phyloP scores from a whole-genome alignment of 2,888 invertebrate genomes.

The Stictocephala bisonia region DNA sequence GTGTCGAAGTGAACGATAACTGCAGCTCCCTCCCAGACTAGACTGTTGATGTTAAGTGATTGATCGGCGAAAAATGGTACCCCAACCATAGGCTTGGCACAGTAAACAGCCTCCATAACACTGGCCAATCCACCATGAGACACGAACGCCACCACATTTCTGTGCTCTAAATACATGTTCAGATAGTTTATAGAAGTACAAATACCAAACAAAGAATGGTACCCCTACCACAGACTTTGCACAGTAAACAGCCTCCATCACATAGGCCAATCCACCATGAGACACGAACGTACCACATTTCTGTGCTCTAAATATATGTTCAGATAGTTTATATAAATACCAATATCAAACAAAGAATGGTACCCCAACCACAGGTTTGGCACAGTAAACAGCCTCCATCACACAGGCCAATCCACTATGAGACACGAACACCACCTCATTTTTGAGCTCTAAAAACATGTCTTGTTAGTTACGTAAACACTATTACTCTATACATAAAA shows the following conservation, averaged over 20 bases:
- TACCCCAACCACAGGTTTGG: slow-evolving; percentile 65
- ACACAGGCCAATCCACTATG: slow-evolving; percentile 68
- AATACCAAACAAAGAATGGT: neutral
- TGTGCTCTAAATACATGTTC: neutral
- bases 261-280: too few relatives aligned
- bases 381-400: slow-evolving; percentile 65
- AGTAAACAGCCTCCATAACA: slow-evolving; percentile 13
- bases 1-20: too few relatives aligned
- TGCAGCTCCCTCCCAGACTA: neutral
- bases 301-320: too few relatives aligned
- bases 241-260: too few relatives aligned
- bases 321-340: too few relatives aligned
- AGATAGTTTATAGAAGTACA: neutral
- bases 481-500: too few relatives aligned
- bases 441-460: too few relatives aligned
- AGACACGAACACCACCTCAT: too few relatives aligned
- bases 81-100: slow-evolving; percentile 16
- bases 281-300: too few relatives aligned
- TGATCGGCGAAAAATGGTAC: slow-evolving; percentile 30
- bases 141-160: slow-evolving; percentile 9
- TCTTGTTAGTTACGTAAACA: too few relatives aligned
- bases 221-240: too few relatives aligned
- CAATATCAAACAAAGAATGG: slow-evolving; percentile 61
- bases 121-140: slow-evolving; percentile 18
- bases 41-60: neutral